A percentile compares a stretch with the other conserved stretches of the same genome.
Conservation (phyloP, 2,888 invertebrate species). For the Caenorhabditis macrosperma region DNA sequence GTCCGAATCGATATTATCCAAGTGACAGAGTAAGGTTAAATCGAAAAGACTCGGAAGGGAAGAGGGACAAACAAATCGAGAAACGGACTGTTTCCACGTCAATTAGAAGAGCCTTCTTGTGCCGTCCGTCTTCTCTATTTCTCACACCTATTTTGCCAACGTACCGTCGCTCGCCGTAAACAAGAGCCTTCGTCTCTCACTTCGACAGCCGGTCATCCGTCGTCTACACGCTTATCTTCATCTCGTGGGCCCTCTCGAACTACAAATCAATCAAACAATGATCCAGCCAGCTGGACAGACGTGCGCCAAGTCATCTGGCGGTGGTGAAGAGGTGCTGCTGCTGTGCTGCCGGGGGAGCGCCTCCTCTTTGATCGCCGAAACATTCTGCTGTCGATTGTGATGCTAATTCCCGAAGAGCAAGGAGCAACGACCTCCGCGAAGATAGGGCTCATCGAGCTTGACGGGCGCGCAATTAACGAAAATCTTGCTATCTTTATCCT, state of each 20-base stretch:
- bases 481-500: constrained; percentile 49
- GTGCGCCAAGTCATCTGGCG: constrained; percentile 47
- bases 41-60: neutral
- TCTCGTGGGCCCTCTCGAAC: constrained; percentile 36
- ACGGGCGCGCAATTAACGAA: constrained; percentile 51
- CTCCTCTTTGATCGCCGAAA: constrained; percentile 25
- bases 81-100: constrained; percentile 1
- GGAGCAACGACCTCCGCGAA: neutral
- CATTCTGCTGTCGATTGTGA: constrained; percentile 42
- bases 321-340: constrained; percentile 23
- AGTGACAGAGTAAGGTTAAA: too few species aligned
- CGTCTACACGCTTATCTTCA: constrained; percentile 37
- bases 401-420: constrained; percentile 38
- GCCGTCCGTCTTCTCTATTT: neutral
- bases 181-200: neutral
- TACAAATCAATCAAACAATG: constrained; percentile 59
- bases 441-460: constrained; percentile 39
- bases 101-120: neutral
- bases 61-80: neutral
- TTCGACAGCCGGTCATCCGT: constrained; percentile 41
- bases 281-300: constrained; percentile 48
- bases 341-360: constrained; percentile 10
- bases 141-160: neutral
- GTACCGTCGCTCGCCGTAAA: constrained; percentile 6
- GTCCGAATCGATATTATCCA: too few species aligned